Evolutionary conservation across 1,140 invertebrate genomes (phyloP).

Genomic region (Drosophila persimilis): DNA sequence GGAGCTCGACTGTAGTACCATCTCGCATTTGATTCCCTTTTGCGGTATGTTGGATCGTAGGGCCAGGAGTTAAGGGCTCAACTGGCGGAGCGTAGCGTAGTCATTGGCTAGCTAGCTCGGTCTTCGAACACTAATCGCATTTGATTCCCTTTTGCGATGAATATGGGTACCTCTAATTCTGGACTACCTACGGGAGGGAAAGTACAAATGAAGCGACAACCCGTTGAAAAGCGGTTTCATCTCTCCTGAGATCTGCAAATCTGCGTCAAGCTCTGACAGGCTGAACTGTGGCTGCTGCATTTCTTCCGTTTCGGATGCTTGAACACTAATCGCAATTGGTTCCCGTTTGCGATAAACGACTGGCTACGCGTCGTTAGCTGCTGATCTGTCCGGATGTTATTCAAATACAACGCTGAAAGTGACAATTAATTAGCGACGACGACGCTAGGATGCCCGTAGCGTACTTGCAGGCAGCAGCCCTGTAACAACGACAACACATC

Average conservation of each 20-base stretch:
- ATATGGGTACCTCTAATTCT: constrained; percentile 41
- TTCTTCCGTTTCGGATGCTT: constrained; percentile 54
- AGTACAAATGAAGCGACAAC: constrained; percentile 47
- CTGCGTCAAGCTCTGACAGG: constrained; percentile 2
- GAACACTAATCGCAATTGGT: constrained; percentile 73
- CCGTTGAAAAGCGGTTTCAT: constrained; percentile 29
- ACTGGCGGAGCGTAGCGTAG: constrained; percentile 64
- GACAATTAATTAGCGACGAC: constrained; percentile 36
- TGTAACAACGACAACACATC: constrained; percentile 79
- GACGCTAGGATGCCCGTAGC: constrained; percentile 57
- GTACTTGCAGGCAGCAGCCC: constrained; percentile 77
- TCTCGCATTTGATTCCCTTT: constrained; percentile 77
- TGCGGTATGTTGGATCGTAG: constrained; percentile 71
- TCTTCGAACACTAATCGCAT: constrained; percentile 79
- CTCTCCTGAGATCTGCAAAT: constrained; percentile 13
- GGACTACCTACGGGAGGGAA: constrained; percentile 52
- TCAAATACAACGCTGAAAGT: constrained; percentile 30
- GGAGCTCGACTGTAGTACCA: constrained; percentile 62
- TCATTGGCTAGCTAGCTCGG: constrained; percentile 49
- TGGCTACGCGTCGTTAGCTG: constrained; percentile 35
- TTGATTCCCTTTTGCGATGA: constrained; percentile 80
- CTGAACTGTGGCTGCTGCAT: constrained; percentile 32
- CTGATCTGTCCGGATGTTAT: constrained; percentile 23
- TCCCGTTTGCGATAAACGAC: constrained; percentile 71
- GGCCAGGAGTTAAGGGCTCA: constrained; percentile 75